A percentile compares a stretch with the other conserved stretches of the same genome.
These are phyloP conservation scores for Acrobasis repandana DNA, from an alignment of 2,888 invertebrate genomes.

Conservation along the genomic window DNA sequence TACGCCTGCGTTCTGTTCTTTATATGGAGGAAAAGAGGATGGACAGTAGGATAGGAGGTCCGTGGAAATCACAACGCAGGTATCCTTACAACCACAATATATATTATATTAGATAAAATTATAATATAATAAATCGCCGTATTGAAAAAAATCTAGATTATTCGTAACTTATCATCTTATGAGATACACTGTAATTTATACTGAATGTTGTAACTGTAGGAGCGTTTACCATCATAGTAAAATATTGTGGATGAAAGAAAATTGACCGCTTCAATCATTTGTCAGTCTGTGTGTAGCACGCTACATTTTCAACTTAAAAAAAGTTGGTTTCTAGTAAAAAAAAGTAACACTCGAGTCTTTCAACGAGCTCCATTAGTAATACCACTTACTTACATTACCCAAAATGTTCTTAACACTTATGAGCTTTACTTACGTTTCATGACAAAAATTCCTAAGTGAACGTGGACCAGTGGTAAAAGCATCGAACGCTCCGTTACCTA, in stretches of 20 bases:
- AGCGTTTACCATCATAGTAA: slow-evolving; percentile 68
- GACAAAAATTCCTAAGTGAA: slow-evolving; percentile 68
- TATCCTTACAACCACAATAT: slow-evolving; percentile 89
- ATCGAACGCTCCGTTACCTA: slow-evolving; percentile 76
- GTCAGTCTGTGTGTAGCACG: slow-evolving; percentile 77
- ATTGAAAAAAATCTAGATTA: slow-evolving; percentile 83
- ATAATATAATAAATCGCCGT: slow-evolving; percentile 83
- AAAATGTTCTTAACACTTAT: slow-evolving; percentile 79
- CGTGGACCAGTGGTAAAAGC: slow-evolving; percentile 66
- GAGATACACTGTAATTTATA: slow-evolving; percentile 83
- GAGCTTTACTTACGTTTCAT: slow-evolving; percentile 76
- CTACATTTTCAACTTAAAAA: slow-evolving; percentile 77
- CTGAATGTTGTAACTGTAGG: slow-evolving; percentile 74
- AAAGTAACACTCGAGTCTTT: slow-evolving; percentile 76
- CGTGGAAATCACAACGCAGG: slow-evolving; percentile 81
- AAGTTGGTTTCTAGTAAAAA: slow-evolving; percentile 72
- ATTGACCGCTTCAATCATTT: slow-evolving; percentile 69
- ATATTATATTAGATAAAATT: slow-evolving; percentile 87
- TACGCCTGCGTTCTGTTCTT: slow-evolving; percentile 45
- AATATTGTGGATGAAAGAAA: slow-evolving; percentile 84
- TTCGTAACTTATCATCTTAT: slow-evolving; percentile 81
- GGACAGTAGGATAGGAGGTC: slow-evolving; percentile 63
- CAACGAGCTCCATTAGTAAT: slow-evolving; percentile 77
- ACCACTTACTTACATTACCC: slow-evolving; percentile 78
- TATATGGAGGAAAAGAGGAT: slow-evolving; percentile 59